Evolutionary conservation across 2,888 invertebrate species (phyloP).

Genomic region (Pseudanteris insignis): DNA sequence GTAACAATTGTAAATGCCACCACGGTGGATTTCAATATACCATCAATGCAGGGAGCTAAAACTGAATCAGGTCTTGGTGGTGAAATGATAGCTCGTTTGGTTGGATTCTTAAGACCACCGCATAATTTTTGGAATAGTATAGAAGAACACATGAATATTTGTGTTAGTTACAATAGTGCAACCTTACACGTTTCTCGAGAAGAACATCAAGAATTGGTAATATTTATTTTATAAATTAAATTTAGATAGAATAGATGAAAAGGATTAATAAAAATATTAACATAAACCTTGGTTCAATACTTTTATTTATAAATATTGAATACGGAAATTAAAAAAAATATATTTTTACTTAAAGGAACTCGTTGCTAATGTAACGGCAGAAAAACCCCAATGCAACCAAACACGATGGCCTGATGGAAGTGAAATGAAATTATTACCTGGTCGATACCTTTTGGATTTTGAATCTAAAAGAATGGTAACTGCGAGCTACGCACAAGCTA

Average conservation of each 20-base stretch:
- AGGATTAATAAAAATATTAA: too few species aligned
- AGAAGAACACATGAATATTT: constrained; percentile 77
- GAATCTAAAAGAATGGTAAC: constrained; percentile 72
- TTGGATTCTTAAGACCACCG: constrained; percentile 86
- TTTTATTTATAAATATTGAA: too few species aligned
- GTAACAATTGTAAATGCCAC: constrained; percentile 83
- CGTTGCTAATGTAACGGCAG: constrained; percentile 74
- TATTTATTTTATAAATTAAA: too few species aligned
- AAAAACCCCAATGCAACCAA: constrained; percentile 76
- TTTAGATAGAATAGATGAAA: too few species aligned
- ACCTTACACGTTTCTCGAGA: constrained; percentile 68
- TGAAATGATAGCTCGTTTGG: constrained; percentile 78
- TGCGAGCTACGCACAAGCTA: constrained; percentile 65
- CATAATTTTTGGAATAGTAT: constrained; percentile 74
- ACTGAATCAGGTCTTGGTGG: constrained; percentile 77
- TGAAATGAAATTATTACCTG: constrained; percentile 68
- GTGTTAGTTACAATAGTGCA: constrained; percentile 81
- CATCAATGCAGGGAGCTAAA: constrained; percentile 74
- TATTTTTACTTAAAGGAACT: constrained; percentile 64
- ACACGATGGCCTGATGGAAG: constrained; percentile 73
- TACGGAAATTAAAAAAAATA: too few species aligned
- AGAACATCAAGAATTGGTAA: constrained; percentile 48
- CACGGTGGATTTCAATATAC: constrained; percentile 80
- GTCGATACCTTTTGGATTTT: constrained; percentile 75
- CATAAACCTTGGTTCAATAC: too few species aligned